Conservation (phyloP, 1,140 invertebrate genomes). For the Agrilus planipennis region DNA sequence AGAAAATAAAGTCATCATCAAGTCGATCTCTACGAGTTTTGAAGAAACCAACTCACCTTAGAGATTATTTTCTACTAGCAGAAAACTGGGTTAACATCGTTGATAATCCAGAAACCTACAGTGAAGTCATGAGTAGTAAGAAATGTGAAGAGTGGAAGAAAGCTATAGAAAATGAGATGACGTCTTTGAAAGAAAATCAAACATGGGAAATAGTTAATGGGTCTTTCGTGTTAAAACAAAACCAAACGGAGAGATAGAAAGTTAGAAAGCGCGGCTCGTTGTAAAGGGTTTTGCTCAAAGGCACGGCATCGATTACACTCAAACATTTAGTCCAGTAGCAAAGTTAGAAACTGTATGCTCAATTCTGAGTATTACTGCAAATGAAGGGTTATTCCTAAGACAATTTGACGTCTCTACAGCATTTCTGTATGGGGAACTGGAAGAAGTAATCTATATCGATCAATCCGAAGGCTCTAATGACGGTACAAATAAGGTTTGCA, state of each 20-base stretch:
- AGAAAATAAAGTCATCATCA: too few species aligned
- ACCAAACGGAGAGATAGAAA: not conserved
- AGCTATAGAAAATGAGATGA: constrained; percentile 1
- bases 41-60: too few species aligned
- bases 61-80: not conserved
- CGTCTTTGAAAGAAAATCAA: not conserved
- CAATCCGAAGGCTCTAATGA: constrained; percentile 30
- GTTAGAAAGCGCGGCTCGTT: constrained; percentile 3
- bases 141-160: constrained; percentile 2
- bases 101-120: too few species aligned
- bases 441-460: constrained; percentile 34
- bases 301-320: constrained; percentile 20
- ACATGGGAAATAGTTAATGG: constrained; percentile 1
- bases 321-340: constrained; percentile 28
- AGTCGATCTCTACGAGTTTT: too few species aligned
- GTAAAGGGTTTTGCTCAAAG: not conserved
- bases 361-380: constrained; percentile 17
- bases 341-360: constrained; percentile 18
- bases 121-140: not conserved
- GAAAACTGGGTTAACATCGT: too few species aligned
- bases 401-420: constrained; percentile 10
- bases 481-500: constrained; percentile 18
- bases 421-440: constrained; percentile 31
- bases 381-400: constrained; percentile 1
- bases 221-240: not conserved